phyloP scores from a whole-genome alignment of 2,888 invertebrate genomes.

The Nasonovia ribisnigri region DNA sequence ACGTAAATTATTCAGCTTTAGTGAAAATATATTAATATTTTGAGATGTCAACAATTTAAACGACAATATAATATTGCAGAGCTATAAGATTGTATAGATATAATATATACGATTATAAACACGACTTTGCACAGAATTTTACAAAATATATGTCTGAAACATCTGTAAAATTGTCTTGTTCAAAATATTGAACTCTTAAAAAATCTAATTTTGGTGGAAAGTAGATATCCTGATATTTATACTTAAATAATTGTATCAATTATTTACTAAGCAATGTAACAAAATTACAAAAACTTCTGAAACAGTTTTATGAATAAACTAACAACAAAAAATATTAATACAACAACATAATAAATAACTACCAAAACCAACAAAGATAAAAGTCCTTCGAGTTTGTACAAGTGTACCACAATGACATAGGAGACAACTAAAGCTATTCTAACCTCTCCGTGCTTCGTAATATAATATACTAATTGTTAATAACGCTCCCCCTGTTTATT shows the following conservation, averaged over 20 bases:
- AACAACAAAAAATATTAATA: not conserved
- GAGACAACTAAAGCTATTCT: not conserved
- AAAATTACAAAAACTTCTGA: not conserved
- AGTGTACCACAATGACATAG: not conserved
- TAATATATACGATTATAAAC: not conserved
- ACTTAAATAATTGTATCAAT: not conserved
- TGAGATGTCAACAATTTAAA: not conserved
- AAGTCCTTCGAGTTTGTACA: not conserved
- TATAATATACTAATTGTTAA: not conserved
- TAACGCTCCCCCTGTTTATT: not conserved
- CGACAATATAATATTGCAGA: not conserved
- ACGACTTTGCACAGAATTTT: not conserved
- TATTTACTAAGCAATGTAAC: rapidly evolving
- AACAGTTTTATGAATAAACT: not conserved
- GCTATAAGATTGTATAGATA: too few relatives aligned
- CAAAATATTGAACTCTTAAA: not conserved
- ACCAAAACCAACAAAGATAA: not conserved
- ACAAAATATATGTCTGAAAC: not conserved
- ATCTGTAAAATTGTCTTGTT: not conserved
- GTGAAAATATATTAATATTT: not conserved
- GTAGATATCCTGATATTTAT: not conserved
- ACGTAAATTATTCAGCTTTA: not conserved
- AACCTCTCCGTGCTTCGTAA: not conserved
- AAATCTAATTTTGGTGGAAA: not conserved
- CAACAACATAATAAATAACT: not conserved